phyloP scores from a whole-genome alignment of 2,888 invertebrate genomes.

The Cistogaster globosa region DNA sequence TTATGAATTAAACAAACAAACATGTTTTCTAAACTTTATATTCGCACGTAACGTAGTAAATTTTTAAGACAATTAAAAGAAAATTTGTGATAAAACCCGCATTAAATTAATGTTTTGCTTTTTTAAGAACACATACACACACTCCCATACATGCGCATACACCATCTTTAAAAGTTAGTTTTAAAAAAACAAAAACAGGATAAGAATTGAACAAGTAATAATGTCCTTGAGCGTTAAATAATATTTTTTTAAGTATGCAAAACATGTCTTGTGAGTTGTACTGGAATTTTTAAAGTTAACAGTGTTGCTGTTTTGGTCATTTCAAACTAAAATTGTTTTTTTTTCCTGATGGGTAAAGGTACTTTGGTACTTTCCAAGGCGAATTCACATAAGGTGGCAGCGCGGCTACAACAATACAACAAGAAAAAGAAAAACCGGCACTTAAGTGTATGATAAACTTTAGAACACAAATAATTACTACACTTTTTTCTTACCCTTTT shows the following conservation, averaged over 20 bases:
- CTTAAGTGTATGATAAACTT: too few relatives aligned
- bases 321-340: too few relatives aligned
- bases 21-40: conserved; percentile 17
- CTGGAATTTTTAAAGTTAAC: neutral
- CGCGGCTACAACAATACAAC: too few relatives aligned
- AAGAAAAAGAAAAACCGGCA: too few relatives aligned
- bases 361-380: too few relatives aligned
- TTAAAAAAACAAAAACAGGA: conserved; percentile 25
- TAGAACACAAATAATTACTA: too few relatives aligned
- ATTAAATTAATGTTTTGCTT: conserved; percentile 19
- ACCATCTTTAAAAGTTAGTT: conserved; percentile 25
- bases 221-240: conserved; percentile 44
- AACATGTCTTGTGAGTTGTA: conserved; percentile 12
- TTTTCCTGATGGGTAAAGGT: too few relatives aligned
- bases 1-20: conserved; percentile 6
- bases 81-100: conserved; percentile 34
- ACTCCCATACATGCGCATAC: neutral
- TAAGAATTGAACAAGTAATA: conserved; percentile 39
- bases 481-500: too few relatives aligned
- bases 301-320: too few relatives aligned
- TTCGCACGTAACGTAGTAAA: conserved; percentile 23
- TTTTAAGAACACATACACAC: conserved; percentile 9
- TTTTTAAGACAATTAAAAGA: conserved; percentile 20
- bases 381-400: too few relatives aligned
- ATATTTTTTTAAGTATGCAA: neutral